phyloP scores from a whole-genome alignment of 35 echinoderm and acorn worm species.

The Heliocidaris tuberculata region DNA sequence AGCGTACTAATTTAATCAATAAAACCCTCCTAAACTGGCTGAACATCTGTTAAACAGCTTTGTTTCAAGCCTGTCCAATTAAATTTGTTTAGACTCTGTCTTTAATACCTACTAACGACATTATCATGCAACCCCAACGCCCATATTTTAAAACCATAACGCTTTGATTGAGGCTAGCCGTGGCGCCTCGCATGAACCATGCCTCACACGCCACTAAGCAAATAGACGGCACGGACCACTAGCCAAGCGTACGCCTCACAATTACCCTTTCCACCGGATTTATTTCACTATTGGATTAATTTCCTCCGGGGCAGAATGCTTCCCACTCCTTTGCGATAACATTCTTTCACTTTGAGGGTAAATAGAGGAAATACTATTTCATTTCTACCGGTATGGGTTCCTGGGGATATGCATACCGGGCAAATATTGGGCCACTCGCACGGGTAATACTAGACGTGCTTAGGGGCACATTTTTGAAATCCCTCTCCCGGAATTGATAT shows the following conservation, averaged over 20 bases:
- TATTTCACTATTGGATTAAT: slow-evolving; percentile 31
- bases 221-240: neutral
- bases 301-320: neutral
- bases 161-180: neutral
- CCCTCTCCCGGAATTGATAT: neutral
- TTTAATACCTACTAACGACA: no score
- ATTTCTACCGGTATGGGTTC: neutral
- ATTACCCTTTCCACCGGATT: slow-evolving; percentile 30
- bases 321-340: neutral
- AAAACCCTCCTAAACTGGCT: no score
- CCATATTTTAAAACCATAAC: neutral
- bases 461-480: neutral
- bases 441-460: neutral
- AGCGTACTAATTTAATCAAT: no score
- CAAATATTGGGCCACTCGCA: neutral
- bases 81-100: no score
- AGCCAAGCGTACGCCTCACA: neutral
- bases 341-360: neutral
- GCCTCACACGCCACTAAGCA: neutral
- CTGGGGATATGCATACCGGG: neutral
- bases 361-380: slow-evolving; percentile 2
- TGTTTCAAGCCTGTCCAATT: no score
- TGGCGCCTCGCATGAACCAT: neutral
- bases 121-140: no score
- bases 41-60: no score